Conservation (phyloP, 2,113 vertebrate species). For the Platysternon megacephalum region DNA sequence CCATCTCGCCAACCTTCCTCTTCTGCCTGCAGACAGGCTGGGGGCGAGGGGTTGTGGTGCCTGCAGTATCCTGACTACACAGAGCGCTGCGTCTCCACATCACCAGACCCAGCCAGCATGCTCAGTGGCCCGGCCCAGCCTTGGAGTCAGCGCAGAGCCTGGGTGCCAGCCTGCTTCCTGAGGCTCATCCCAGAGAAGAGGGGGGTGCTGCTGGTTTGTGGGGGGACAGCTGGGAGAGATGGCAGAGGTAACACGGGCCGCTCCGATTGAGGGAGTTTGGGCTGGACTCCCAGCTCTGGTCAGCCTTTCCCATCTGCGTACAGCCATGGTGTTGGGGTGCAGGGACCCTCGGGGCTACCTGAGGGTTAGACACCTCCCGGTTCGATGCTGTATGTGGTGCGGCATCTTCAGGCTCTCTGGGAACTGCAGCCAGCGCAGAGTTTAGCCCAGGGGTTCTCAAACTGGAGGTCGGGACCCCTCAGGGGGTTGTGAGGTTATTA, state of each 20-base stretch:
- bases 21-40: too few species aligned
- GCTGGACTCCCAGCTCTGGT: neutral
- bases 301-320: neutral
- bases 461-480: too few species aligned
- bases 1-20: too few species aligned
- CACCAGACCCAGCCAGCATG: too few species aligned
- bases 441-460: too few species aligned
- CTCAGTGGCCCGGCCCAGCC: too few species aligned
- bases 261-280: neutral
- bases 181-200: neutral
- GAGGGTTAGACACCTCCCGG: too few species aligned
- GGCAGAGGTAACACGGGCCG: neutral
- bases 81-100: too few species aligned
- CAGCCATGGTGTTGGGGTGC: neutral
- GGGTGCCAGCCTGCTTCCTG: neutral
- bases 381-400: fast-evolving
- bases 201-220: neutral
- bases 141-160: neutral
- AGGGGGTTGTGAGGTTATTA: too few species aligned
- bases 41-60: too few species aligned
- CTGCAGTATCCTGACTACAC: too few species aligned
- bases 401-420: neutral
- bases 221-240: neutral
- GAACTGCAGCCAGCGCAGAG: too few species aligned
- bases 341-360: neutral